Conservation (phyloP, 1,140 invertebrate species). For the Brachionus rotundiformis region DNA sequence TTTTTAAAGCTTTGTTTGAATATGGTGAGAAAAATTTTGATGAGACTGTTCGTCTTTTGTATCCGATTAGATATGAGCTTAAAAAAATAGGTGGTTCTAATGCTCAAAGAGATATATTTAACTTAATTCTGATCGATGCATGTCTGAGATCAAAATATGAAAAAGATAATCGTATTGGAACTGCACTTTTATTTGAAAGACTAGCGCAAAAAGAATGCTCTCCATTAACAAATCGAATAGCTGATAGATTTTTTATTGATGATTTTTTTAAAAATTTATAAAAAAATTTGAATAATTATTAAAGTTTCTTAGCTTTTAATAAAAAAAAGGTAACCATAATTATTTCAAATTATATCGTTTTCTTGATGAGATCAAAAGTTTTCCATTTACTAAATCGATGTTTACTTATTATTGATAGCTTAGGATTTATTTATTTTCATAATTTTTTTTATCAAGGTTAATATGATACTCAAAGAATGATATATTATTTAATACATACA, state of each 20-base stretch:
- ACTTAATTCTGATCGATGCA: conserved; percentile 16
- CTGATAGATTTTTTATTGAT: conserved; percentile 9
- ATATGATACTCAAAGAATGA: no score
- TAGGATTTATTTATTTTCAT: no score
- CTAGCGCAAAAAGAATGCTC: background rate
- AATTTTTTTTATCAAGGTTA: no score
- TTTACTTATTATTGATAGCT: no score
- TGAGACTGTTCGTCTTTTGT: conserved; percentile 2
- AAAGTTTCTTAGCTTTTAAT: no score
- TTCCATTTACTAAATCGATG: no score
- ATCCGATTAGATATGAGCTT: conserved; percentile 41
- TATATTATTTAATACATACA: no score
- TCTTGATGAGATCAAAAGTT: no score
- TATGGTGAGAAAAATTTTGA: conserved; percentile 8
- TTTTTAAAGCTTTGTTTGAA: background rate
- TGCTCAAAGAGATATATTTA: conserved; percentile 47
- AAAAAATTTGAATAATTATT: background rate
- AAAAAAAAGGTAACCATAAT: no score
- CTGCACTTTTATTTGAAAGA: background rate
- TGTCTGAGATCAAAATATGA: background rate
- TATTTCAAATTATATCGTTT: no score
- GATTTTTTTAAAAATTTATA: background rate
- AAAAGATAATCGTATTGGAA: background rate
- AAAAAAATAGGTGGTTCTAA: conserved; percentile 41
- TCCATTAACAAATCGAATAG: background rate